Conservation (phyloP, 2,888 invertebrate genomes). For the Schrankia costaestrigalis region DNA sequence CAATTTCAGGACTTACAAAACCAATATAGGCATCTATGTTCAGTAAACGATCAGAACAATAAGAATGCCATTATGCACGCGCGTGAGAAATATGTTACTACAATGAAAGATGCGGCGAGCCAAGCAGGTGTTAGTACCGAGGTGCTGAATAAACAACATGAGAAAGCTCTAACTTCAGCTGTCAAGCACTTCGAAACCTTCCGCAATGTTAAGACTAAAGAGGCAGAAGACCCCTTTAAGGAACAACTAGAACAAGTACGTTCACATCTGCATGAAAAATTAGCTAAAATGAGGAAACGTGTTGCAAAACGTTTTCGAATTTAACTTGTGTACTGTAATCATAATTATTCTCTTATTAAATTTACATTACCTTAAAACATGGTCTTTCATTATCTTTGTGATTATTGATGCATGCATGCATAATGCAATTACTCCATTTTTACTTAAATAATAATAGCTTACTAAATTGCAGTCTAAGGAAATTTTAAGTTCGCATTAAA, state of each 20-base stretch:
- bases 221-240: constrained; percentile 2
- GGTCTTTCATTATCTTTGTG: too few species aligned
- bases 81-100: constrained; percentile 6
- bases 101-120: constrained; percentile 5
- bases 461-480: too few species aligned
- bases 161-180: constrained; percentile 3
- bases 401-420: too few species aligned
- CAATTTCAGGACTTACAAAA: constrained; percentile 5
- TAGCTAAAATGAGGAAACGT: constrained; percentile 1
- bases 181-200: constrained; percentile 6
- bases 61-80: constrained; percentile 4
- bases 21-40: constrained; percentile 4
- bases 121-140: constrained; percentile 7
- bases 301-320: background rate
- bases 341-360: background rate
- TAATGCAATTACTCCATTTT: too few species aligned
- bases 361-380: too few species aligned
- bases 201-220: constrained; percentile 7
- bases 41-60: constrained; percentile 13
- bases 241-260: constrained; percentile 5
- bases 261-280: constrained; percentile 3
- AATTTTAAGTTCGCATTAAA: too few species aligned
- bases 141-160: constrained; percentile 2
- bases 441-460: too few species aligned
- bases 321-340: constrained; percentile 2